Evolutionary conservation across 2,113 vertebrate genomes (phyloP).

Genomic region (Nyctibius bracteatus): DNA sequence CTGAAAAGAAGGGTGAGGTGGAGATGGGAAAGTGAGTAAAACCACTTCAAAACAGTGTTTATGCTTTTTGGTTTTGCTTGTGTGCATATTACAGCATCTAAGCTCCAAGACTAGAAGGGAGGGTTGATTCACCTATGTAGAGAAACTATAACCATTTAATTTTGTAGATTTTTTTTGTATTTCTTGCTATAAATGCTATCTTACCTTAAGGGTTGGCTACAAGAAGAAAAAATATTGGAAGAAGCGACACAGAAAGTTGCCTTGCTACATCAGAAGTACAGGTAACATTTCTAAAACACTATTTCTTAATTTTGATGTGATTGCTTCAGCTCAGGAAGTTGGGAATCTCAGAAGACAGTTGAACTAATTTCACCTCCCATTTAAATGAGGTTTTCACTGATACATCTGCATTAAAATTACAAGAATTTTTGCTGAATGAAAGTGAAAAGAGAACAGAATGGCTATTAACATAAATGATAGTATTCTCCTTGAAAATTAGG

Average conservation of each 20-base stretch:
- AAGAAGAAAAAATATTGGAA: slow-evolving; percentile 93
- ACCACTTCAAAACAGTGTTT: neutral
- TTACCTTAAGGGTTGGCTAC: slow-evolving; percentile 87
- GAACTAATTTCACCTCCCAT: neutral
- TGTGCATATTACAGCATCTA: neutral
- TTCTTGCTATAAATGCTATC: neutral
- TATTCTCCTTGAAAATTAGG: neutral
- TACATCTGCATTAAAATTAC: neutral
- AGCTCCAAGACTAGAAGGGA: neutral
- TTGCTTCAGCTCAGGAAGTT: neutral
- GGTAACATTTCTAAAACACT: slow-evolving; percentile 68
- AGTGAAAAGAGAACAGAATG: neutral
- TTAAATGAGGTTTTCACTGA: neutral
- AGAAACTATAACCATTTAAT: neutral
- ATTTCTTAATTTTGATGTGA: neutral
- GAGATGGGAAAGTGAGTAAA: neutral
- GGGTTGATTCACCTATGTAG: accelerated
- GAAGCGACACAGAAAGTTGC: slow-evolving; percentile 97
- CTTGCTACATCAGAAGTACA: slow-evolving; percentile 90
- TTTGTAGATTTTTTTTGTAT: neutral
- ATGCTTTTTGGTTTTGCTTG: neutral
- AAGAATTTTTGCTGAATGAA: neutral
- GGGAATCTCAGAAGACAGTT: neutral
- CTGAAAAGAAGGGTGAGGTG: neutral
- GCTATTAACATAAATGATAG: neutral